Base-by-base conservation (phyloP, 2,113 vertebrate genomes). In the Lepisosteus oculatus region DNA sequence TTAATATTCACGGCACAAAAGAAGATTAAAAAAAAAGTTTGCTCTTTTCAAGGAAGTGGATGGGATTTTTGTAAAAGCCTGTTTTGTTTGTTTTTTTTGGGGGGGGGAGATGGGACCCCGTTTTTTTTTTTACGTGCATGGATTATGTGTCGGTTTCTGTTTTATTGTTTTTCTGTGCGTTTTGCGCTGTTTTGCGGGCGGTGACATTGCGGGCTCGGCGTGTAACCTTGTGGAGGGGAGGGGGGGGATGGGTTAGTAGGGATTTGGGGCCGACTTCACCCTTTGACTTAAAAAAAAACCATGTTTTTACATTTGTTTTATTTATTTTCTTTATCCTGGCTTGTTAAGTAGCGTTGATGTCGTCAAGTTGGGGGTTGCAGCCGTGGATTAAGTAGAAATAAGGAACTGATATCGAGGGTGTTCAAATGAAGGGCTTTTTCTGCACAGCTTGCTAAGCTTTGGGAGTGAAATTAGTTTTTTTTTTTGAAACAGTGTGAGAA, bases 181-280 rank as follows among this genome's bases (percentile, higher is more conserved):
- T 63, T 61, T 57, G 43, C 70, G 54, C 41, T 57, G 17, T 56
- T 45, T 71, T 71, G 67, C 73, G 63, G 73, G 80, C 29, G 3
- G 65, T 90, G 88, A 88, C 85, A 86, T 88, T 88, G 85, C 74
- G 14, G 74, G 17, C 17, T 68, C 71, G 51, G 70, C 80, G 65
- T 85, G 83, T 88, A 90, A 89, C 88, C 86, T 91, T 90, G 88
- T 81, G 69, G 29, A 74, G 90, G 89, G 90, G 90, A 88, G 90
- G 88, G 87, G 89, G 90, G 89, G 55, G 65, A 68, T n/a, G 44
- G 61, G 43, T 65, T 65, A 43, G 9, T 72, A 65, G 72, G 76
- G 75, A 85, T 83, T 5, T 15, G 55, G 63, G 13, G 1, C 17
- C 17, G 17, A 29, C 17, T 29, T 29, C 17, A 29, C 17, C 17